Base-by-base conservation (phyloP, 2,113 vertebrate genomes). In the western clawed frog (Xenopus tropicalis) region DNA sequence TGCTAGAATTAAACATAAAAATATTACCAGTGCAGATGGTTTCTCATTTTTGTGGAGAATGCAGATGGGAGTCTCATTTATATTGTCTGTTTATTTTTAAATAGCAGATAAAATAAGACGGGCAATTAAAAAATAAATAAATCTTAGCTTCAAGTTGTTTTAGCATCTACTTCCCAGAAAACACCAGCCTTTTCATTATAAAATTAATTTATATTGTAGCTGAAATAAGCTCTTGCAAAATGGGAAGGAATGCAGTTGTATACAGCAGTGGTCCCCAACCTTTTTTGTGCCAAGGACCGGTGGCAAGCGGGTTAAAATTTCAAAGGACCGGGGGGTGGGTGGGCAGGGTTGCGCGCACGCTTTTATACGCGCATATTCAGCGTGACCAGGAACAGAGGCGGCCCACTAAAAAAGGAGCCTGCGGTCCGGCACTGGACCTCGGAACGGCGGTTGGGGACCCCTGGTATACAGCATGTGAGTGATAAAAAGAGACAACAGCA, bases 71-170 rank as follows among this genome's bases (percentile, higher is more conserved):
- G 3, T 14, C 44, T 68, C 66, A 74, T 69, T 74, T 67, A 59
- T 74, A 61, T 62, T 69, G 72, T 61, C 72, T 56, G 51, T 74
- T 61, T 74, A 62, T 74, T 74, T 74, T 74, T 68, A 62, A 61
- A 61, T 48, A 29, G 43, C 65, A 52, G 65, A 61, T 69, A 51
- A 68, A 61, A 67, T 61, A 58, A 69, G 57, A 74, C 29, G 37
- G 16, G n/a, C 54, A 74, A 74, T 74, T 69, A 61, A 23, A 37
- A 56, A 66, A 72, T 19, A 59, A 22, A 29, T 46, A 61, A 62
- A 51, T 66, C 43, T 66, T 14, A 48, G 11, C 21, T 43, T 37
- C 11, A 62, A 63, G 24, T 54, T 52, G 61, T 57, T 21, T 11
- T 21, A 6, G 54, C 20, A 57, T 14, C 54, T 57, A 11, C 3